Base-by-base conservation (phyloP, 2,888 invertebrate genomes). In the Cerceris ruficornis region DNA sequence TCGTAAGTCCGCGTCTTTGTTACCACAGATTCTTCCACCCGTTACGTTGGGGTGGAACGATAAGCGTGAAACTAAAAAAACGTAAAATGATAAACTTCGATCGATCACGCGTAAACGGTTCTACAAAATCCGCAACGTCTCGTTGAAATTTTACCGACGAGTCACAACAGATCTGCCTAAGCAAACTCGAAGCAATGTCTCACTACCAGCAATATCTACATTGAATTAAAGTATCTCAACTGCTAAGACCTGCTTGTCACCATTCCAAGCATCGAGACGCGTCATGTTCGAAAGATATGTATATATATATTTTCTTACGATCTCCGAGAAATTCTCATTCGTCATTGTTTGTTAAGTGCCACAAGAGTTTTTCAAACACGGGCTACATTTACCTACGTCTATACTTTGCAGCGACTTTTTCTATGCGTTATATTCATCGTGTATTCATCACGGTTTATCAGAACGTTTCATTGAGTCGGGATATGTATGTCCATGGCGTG, bases 221-320 rank as follows among this genome's bases (percentile, higher is more conserved):
- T 49, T 54, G 17, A 46, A 15, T 66, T 69, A 39, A 28, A 28
- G 28, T 68, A 66, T 55, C 15, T 28, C 75, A 61, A 50, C 39
- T 49, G 52, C 15, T 59, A 69, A 75, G 41, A 50, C 65, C 62
- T 67, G 55, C 66, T 75, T 75, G 69, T 72, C 77, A 62, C 55
- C 65, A 70, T 28, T 67, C 14, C 55, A 73, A 52, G 52, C 50
- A 64, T 65, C 49, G 65, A 66, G 41, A 17, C 13, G 17, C 52
- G 17, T 67, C 62, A 15, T 39, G 70, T 49, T 75, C 68, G 54
- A 50, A 59, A 74, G 68, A 67, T 49, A 67, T 54, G 72, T 68
- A 75, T 43, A 67, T 52, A 81, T 76, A 72, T 81, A 75, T 82
- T 76, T 82, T 79, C 60, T 70, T 83, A 82, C 73, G 28, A 69